These are phyloP conservation scores for Pseudoatta argentina DNA, from an alignment of 1,140 invertebrate species.

Conservation along the genomic window DNA sequence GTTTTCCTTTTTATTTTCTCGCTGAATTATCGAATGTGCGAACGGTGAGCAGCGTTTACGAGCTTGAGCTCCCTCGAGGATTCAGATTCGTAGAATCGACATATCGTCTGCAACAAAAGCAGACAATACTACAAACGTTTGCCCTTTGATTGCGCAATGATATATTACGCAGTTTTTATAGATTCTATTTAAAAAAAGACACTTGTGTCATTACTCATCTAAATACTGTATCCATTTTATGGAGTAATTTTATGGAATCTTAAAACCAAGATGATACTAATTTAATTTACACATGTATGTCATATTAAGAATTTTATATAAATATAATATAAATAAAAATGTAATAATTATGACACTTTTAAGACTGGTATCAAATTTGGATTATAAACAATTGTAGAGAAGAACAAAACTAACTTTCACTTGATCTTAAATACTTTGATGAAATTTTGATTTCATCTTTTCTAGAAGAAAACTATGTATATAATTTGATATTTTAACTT, in stretches of 20 bases:
- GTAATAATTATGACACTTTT: neutral
- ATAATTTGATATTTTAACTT: neutral
- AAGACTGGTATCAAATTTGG: neutral
- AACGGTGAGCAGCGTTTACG: slow-evolving; percentile 2
- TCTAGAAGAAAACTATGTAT: neutral
- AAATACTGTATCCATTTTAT: neutral
- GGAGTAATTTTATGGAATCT: neutral
- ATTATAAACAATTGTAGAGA: neutral
- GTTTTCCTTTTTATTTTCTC: slow-evolving; percentile 48
- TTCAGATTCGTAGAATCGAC: slow-evolving; percentile 26
- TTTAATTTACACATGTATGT: neutral
- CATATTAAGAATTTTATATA: neutral
- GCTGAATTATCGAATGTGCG: slow-evolving; percentile 23
- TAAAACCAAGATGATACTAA: neutral
- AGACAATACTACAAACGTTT: neutral
- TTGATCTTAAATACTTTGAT: neutral
- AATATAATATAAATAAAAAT: neutral
- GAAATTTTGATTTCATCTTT: neutral
- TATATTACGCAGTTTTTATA: neutral
- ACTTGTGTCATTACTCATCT: neutral
- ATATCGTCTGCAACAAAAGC: slow-evolving; percentile 19
- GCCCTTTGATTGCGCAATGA: neutral
- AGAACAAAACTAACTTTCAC: neutral
- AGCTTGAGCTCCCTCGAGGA: slow-evolving; percentile 10
- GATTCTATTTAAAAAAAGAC: neutral